These are phyloP conservation scores for Ochropleura leucogaster DNA, from an alignment of 2,888 invertebrate genomes.

Conservation along the genomic window DNA sequence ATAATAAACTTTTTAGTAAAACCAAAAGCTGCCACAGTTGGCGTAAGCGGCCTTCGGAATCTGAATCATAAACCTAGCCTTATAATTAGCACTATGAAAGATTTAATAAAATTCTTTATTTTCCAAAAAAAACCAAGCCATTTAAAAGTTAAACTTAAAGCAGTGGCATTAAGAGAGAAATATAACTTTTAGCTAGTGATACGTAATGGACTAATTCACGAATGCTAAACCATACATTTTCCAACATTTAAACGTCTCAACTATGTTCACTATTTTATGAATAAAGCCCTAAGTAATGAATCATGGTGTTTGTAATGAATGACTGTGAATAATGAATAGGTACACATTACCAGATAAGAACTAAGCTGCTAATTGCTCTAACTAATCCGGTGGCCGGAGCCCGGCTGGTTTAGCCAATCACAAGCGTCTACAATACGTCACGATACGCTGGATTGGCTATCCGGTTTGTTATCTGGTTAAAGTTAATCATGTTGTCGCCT, in stretches of 20 bases:
- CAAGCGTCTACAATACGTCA: conserved; percentile 45
- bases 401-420: conserved; percentile 34
- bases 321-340: conserved; percentile 53
- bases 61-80: neutral
- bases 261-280: neutral
- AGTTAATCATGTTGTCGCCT: too few species aligned
- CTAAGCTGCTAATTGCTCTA: conserved; percentile 56
- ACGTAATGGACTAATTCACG: neutral
- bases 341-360: conserved; percentile 52
- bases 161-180: neutral
- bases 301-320: conserved; percentile 37
- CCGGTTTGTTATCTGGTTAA: conserved; percentile 35
- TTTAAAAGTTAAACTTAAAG: neutral
- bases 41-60: neutral
- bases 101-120: neutral
- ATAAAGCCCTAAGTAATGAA: neutral
- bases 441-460: conserved; percentile 44
- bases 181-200: neutral
- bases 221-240: neutral
- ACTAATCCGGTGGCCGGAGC: conserved; percentile 54
- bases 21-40: neutral
- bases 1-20: neutral
- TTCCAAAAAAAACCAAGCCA: too few species aligned
- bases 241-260: neutral
- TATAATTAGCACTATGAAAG: neutral